phyloP scores from a whole-genome alignment of 64 coral and sea anemone species.

The Astreopora myriophthalma region DNA sequence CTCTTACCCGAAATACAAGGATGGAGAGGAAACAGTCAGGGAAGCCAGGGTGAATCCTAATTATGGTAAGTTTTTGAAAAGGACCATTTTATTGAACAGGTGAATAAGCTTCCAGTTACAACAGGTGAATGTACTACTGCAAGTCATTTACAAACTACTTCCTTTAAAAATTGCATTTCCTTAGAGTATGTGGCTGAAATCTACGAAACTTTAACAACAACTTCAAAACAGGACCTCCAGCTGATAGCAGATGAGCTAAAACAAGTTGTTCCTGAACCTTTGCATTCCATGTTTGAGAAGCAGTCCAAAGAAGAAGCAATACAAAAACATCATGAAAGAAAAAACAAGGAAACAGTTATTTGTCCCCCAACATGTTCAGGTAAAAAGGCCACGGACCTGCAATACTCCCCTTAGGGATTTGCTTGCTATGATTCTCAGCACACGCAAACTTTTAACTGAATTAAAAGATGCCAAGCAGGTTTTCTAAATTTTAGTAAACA shows the following conservation, averaged over 20 bases:
- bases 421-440: background rate
- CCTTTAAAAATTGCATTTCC: too few relatives aligned
- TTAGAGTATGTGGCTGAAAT: background rate
- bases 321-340: background rate
- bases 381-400: background rate
- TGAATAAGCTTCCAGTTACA: too few relatives aligned
- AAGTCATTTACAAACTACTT: too few relatives aligned
- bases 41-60: too few relatives aligned
- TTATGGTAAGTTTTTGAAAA: too few relatives aligned
- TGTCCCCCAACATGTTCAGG: conserved; percentile 46
- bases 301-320: conserved; percentile 3
- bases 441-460: background rate
- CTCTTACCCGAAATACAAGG: too few relatives aligned
- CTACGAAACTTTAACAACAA: background rate
- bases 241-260: background rate
- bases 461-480: background rate
- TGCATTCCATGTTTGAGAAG: background rate
- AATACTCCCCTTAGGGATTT: too few relatives aligned
- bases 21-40: too few relatives aligned
- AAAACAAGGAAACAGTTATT: conserved; percentile 24
- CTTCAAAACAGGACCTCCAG: background rate
- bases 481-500: too few relatives aligned
- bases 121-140: too few relatives aligned
- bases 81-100: too few relatives aligned
- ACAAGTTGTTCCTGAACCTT: background rate